Evolutionary conservation across 2,113 vertebrate genomes (phyloP), one percentile per base, ranked within the genome.

Genomic region (Zosterops hypoxanthus): DNA sequence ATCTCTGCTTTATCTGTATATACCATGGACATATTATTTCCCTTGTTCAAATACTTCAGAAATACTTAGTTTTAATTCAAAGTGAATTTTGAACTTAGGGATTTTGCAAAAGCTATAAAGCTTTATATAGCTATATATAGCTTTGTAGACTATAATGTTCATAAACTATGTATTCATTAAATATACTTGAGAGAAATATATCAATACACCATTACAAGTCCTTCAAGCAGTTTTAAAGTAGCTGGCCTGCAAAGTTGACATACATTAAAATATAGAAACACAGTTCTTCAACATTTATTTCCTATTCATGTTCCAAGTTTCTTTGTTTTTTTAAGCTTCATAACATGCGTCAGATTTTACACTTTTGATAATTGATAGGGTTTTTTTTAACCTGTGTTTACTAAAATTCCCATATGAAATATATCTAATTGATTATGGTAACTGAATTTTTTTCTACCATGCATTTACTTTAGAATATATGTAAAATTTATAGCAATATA

Each of bases 231-330:
- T 93, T 88, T 94, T 82, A 79, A 79, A 39, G 41, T 57, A 94
- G 8, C 73, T 92, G 42, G 77, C 13, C 49, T 66, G 8, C 26
- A 91, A 60, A 86, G 17, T 11, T 76, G 24, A 86, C 36, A 22
- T 36, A 65, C 44, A 79, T 94, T 96, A 96, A 96, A 94, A 94
- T 89, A 72, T 34, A 68, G 60, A 11, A 86, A 50, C 9, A 80
- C 7, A 70, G 33, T 19, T 72, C 60, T 95, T 94, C 61, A 12
- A 66, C 15, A 9, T 82, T 91, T 92, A 92, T 86, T 61, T 95
- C 86, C 4, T 41, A 20, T 86, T 91, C 19, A 42, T 92, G 24
- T 95, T 82, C 61, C 5, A 12, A 90, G 19, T 31, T 31, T 18
- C 6, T 29, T 55, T 20, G 18, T 21, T n/a, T 56, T 46, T 42